A percentile compares a stretch with the other conserved stretches of the same genome.
Evolutionary conservation across 2,888 invertebrate species (phyloP).

Genomic region (Parochlus steinenii): DNA sequence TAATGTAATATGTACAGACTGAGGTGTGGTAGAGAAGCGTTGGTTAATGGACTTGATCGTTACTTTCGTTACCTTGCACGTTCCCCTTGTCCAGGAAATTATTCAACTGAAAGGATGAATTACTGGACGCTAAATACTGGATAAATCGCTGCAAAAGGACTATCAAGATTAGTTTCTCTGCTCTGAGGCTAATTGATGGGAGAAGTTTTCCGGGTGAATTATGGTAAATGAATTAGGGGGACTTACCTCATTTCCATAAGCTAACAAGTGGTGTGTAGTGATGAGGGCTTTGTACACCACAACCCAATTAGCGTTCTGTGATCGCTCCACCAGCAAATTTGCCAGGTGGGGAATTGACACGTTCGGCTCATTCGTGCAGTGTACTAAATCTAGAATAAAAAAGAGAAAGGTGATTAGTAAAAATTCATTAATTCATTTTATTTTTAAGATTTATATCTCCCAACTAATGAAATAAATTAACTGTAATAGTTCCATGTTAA

Average conservation of each 20-base stretch:
- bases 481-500: too few species aligned
- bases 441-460: too few species aligned
- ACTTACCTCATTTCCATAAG: constrained; percentile 97
- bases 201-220: not conserved
- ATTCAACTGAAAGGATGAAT: constrained; percentile 96
- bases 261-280: constrained; percentile 97
- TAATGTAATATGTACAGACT: too few species aligned
- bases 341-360: constrained; percentile 99
- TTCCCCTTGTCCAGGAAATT: constrained; percentile 96
- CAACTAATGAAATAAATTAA: too few species aligned
- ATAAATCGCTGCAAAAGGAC: constrained; percentile 80
- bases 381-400: constrained; percentile 80
- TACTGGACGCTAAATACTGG: constrained; percentile 98
- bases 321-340: constrained; percentile 92
- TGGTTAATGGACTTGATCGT: not conserved
- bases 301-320: constrained; percentile 96
- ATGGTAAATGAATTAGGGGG: constrained; percentile 8
- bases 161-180: constrained; percentile 18
- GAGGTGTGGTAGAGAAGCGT: not conserved
- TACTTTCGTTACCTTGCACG: constrained; percentile 66
- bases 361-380: constrained; percentile 99
- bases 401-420: constrained; percentile 15
- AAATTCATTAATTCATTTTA: not conserved
- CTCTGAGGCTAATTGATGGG: not conserved
- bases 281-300: constrained; percentile 97